Evolutionary conservation across 2,113 vertebrate genomes (phyloP), one percentile per base, ranked within the genome.

Genomic region (Gavialis gangeticus): DNA sequence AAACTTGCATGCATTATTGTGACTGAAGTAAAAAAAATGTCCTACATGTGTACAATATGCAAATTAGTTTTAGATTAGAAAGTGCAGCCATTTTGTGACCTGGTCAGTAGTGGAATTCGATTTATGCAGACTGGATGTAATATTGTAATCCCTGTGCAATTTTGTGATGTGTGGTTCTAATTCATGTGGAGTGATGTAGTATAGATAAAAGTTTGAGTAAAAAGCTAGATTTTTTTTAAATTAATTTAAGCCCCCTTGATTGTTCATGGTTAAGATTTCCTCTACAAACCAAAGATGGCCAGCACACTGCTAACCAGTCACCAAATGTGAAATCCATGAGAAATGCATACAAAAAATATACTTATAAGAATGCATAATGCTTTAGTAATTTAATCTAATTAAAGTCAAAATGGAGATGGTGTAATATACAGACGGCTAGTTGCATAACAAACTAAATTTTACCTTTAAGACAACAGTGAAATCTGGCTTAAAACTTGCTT

Each of bases 1-100:
- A 97, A 97, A 98, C 98, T 98, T 99, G 99, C 99, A 99, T 99
- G 99, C 98, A 96, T 99, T 98, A 96, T 98, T 99, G 99, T 99
- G 98, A 98, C 98, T 98, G 98, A 98, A 98, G 98, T 99, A 97
- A 98, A 98, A 98, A 94, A 97, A 98, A 98, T 98, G 97, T 99
- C 99, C 98, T 99, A 98, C 98, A 98, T 98, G 98, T 98, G 98
- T 98, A 99, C 98, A 98, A 98, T 98, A 98, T 98, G 98, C 98
- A 98, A 98, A 98, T 98, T 98, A 98, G 99, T 98, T 98, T 99
- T 99, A 99, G 99, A 98, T 96, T 99, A 99, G 99, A 98, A 97
- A 98, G 98, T 97, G 98, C 97, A 98, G 97, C 98, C 98, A 98
- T 98, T 98, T 98, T 98, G 98, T 98, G 98, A 98, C 97, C 97